Evolutionary conservation across 2,113 vertebrate genomes (phyloP), one percentile per base, ranked within the genome.

Genomic region (Albula goreensis): DNA sequence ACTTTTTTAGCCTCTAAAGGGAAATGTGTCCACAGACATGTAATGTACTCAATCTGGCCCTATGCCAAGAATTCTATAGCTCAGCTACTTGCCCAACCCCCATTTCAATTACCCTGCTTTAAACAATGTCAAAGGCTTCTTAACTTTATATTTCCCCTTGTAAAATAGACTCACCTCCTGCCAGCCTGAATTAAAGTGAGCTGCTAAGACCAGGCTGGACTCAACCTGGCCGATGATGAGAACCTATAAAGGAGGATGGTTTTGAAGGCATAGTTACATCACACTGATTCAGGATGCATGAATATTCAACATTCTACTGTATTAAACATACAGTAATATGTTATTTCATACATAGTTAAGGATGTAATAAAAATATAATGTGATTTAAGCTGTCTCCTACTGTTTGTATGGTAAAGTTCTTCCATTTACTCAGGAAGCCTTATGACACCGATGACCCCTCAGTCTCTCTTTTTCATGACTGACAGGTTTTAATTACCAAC

Each of bases 391-490:
- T 53, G 41, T 56, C 83, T 22, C 74, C 31, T 15, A 19, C 83
- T 85, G 50, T 25, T 50, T 77, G 70, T 56, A 78, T 17, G 52
- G 50, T 31, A 77, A 84, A 84, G 77, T 10, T n/a, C 70, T 53
- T 25, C 51, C 50, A 84, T 78, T 56, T 50, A 19, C 66, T 56
- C 25, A 22, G 31, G 83, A 85, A 31, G 83, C 83, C 52, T 56
- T 78, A n/a, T 78, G 70, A 78, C 77, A 50, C 53, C 51, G 51
- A 15, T 78, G 74, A 48, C 83, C 83, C 78, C 78, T 78, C 70
- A 50, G 17, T 78, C 50, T 50, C 22, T 25, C n/a, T 3, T 56
- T 82, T 15, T 66, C 60, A 22, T 4, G 19, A 41, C 31, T 41
- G 31, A 41, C 31, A 41, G 31, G 22, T 74, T 74, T 22, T 13